A percentile compares a stretch with the other conserved stretches of the same genome.
These are phyloP conservation scores for Petrolisthes manimaculis DNA, from an alignment of 2,888 invertebrate genomes.

Conservation along the genomic window DNA sequence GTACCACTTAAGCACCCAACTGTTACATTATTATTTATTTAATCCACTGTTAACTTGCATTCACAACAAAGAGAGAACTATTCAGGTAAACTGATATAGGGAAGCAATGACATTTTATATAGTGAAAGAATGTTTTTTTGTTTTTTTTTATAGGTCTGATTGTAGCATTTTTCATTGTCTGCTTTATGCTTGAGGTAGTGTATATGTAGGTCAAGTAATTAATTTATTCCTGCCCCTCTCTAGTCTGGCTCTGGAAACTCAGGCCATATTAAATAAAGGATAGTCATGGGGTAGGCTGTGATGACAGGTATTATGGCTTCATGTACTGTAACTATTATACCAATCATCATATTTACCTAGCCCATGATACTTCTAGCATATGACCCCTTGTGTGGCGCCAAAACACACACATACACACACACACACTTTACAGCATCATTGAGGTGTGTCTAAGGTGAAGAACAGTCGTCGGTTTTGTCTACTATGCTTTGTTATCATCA, in stretches of 20 bases:
- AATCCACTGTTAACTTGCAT: background rate
- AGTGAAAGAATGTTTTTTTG: no score
- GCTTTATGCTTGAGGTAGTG: conserved; percentile 52
- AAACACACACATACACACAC: background rate
- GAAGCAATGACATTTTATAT: no score
- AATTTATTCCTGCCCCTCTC: conserved; percentile 48
- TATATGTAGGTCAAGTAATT: conserved; percentile 25
- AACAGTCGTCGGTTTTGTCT: background rate
- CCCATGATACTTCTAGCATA: no score
- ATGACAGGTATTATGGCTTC: no score
- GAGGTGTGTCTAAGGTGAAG: background rate
- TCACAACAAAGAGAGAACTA: no score
- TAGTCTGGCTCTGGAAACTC: conserved; percentile 35
- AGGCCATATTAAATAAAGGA: background rate
- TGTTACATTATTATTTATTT: background rate
- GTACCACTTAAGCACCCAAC: background rate
- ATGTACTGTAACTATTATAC: background rate
- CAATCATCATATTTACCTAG: background rate
- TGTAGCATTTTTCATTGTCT: conserved; percentile 39
- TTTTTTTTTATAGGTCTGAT: conserved; percentile 6
- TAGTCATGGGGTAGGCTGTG: background rate
- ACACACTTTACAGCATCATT: background rate
- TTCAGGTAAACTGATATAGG: no score
- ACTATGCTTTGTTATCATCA: conserved; percentile 47
- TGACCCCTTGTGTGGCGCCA: background rate